These are phyloP conservation scores for Agonopterix subpropinquella DNA, from an alignment of 2,888 invertebrate species.

Conservation along the genomic window DNA sequence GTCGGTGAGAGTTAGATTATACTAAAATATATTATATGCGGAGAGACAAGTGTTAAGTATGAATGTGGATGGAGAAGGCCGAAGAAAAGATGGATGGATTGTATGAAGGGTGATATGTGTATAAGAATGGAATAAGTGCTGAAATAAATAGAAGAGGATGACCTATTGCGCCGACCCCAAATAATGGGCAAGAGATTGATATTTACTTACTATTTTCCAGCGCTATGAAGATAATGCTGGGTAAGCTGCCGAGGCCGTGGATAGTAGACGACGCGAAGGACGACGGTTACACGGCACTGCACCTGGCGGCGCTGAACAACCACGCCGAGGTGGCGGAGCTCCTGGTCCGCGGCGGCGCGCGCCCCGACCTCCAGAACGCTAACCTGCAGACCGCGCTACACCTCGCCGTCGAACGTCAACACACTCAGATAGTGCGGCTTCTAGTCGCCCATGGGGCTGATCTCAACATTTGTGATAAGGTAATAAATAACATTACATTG, in stretches of 20 bases:
- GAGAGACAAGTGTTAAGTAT: too few relatives aligned
- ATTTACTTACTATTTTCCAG: conserved; percentile 68
- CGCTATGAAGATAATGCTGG: conserved; percentile 96
- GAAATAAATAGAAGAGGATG: too few relatives aligned
- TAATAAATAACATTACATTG: conserved; percentile 35
- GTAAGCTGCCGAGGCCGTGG: conserved; percentile 96
- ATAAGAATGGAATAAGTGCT: too few relatives aligned
- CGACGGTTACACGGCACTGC: conserved; percentile 97
- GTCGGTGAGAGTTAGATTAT: too few relatives aligned
- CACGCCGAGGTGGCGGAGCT: conserved; percentile 97
- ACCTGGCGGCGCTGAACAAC: conserved; percentile 96
- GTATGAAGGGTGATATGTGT: too few relatives aligned
- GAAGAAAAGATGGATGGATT: too few relatives aligned
- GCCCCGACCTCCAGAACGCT: conserved; percentile 96
- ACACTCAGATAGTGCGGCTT: conserved; percentile 97
- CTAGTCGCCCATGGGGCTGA: conserved; percentile 95
- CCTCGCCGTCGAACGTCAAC: conserved; percentile 96
- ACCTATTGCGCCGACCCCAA: too few relatives aligned
- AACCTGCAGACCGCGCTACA: conserved; percentile 95
- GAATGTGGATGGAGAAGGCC: too few relatives aligned
- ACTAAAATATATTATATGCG: too few relatives aligned
- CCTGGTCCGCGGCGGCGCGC: conserved; percentile 91
- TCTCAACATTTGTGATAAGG: conserved; percentile 97
- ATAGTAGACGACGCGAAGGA: conserved; percentile 99
- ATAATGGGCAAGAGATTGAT: too few relatives aligned